Conservation (phyloP, 1,140 invertebrate genomes). For the Drosophila chauvacae region DNA sequence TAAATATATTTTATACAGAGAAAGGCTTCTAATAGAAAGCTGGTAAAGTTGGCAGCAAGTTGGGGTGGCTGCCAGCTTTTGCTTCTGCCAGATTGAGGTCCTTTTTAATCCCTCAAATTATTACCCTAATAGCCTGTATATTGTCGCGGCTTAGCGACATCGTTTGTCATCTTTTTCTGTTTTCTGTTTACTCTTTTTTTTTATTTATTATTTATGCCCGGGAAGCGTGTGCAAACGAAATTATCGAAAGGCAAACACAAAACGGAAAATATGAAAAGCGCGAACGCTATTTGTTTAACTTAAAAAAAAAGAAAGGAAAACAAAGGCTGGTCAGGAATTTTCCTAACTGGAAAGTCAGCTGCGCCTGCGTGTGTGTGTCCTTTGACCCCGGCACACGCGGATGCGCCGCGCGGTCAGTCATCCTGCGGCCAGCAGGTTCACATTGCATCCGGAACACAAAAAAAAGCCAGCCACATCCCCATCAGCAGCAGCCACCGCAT, state of each 20-base stretch:
- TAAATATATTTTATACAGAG: neutral
- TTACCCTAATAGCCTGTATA: slow-evolving; percentile 72
- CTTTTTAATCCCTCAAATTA: slow-evolving; percentile 74
- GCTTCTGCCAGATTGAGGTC: slow-evolving; percentile 1
- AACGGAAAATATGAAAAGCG: slow-evolving; percentile 64
- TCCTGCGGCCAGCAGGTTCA: slow-evolving; percentile 55
- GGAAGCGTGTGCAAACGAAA: slow-evolving; percentile 47
- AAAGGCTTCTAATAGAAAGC: neutral
- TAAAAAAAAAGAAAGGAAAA: neutral
- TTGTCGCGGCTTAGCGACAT: slow-evolving; percentile 76
- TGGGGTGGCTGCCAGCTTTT: slow-evolving; percentile 2
- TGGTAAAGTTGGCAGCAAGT: neutral
- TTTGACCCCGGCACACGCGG: slow-evolving; percentile 53
- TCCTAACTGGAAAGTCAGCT: slow-evolving; percentile 55
- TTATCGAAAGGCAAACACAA: slow-evolving; percentile 73
- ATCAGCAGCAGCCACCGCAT: neutral
- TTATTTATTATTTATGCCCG: slow-evolving; percentile 20
- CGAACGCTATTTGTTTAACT: slow-evolving; percentile 65
- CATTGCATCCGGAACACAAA: slow-evolving; percentile 8
- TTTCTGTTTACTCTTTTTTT: slow-evolving; percentile 13
- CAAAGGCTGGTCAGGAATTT: slow-evolving; percentile 21
- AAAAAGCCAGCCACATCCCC: slow-evolving; percentile 2
- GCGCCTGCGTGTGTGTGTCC: slow-evolving; percentile 31
- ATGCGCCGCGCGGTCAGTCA: slow-evolving; percentile 70
- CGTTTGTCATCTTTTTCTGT: slow-evolving; percentile 51